Evolutionary conservation across 2,888 invertebrate species (phyloP), one percentile per base, ranked within the genome.

Genomic region (Tubiluchus corallicola): DNA sequence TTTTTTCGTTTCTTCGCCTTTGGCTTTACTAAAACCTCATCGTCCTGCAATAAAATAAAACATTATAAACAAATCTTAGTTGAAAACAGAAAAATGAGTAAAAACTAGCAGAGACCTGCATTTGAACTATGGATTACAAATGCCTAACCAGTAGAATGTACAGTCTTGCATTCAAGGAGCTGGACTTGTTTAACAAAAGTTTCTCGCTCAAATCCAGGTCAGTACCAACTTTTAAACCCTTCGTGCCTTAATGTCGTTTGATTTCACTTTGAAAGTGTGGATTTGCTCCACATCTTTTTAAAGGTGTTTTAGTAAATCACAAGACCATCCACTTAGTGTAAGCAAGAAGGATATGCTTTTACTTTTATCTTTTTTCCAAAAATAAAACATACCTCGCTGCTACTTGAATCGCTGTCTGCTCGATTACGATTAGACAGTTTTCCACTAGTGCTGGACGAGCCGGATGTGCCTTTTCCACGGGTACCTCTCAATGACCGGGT

Each of bases 1-100:
- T 82, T 82, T 78, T 84, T 84, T 67, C 87, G 74, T 62, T 84
- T 81, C 67, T 87, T 88, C 50, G 82, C 79, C 67, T 83, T 83
- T 56, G 82, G 82, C 68, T 84, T 84, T 18, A 82, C 78, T n/a
- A n/a, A n/a, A 60, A 84, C 79, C 68, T 84, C 85, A 67, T 88
- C 88, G 62, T 88, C 79, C 76, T 82, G 67, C 29, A 68, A 44
- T 41, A 42, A 29, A 17, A 47, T 44, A 19, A 43, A 41, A 15
- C 21, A 37, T 48, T 29, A 44, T 41, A 42, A 42, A 41, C 38
- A 40, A 20, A 15, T 39, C 15, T 17, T 45, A 19, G 16, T 38
- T 20, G 38, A 42, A 5, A 13, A 17, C 5, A 4, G 41, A 17
- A 16, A 4, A 40, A 4, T 20, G 29, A 18, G 45, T 41, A 9